These are phyloP conservation scores for Emydocephalus ijimae DNA, from an alignment of 2,113 vertebrate genomes.

Conservation along the genomic window DNA sequence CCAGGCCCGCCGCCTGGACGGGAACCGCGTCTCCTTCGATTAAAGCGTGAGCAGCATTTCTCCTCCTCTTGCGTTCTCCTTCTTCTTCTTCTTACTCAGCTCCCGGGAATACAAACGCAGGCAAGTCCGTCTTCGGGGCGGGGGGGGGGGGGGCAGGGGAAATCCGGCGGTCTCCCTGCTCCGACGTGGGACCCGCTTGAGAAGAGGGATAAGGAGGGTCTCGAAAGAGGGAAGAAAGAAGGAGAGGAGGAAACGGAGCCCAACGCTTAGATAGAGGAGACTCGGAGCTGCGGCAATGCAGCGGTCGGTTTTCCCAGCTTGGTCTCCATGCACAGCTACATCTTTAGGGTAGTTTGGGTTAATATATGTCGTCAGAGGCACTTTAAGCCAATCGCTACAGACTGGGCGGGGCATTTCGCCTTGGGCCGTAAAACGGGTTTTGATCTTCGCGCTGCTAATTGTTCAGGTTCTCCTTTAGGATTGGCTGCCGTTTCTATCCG, in stretches of 20 bases:
- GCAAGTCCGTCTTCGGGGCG: neutral
- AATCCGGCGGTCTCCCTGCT: neutral
- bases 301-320: slow-evolving; percentile 66
- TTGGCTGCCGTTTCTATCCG: slow-evolving; percentile 73
- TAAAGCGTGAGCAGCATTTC: neutral
- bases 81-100: neutral
- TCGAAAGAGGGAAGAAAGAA: neutral
- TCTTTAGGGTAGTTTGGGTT: slow-evolving; percentile 83
- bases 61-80: neutral
- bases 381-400: slow-evolving; percentile 69
- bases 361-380: slow-evolving; percentile 87
- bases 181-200: neutral
- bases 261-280: neutral
- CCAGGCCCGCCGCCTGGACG: neutral
- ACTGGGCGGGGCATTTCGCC: slow-evolving; percentile 66
- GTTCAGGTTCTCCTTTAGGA: slow-evolving; percentile 71
- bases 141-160: neutral
- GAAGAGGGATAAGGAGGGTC: neutral
- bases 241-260: neutral
- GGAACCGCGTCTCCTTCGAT: neutral
- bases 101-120: neutral
- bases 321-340: slow-evolving; percentile 86
- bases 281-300: slow-evolving; percentile 48
- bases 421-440: slow-evolving; percentile 73
- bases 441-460: slow-evolving; percentile 78